Base-by-base conservation (phyloP, 2,888 invertebrate species). In the Neoitamus cyanurus region DNA sequence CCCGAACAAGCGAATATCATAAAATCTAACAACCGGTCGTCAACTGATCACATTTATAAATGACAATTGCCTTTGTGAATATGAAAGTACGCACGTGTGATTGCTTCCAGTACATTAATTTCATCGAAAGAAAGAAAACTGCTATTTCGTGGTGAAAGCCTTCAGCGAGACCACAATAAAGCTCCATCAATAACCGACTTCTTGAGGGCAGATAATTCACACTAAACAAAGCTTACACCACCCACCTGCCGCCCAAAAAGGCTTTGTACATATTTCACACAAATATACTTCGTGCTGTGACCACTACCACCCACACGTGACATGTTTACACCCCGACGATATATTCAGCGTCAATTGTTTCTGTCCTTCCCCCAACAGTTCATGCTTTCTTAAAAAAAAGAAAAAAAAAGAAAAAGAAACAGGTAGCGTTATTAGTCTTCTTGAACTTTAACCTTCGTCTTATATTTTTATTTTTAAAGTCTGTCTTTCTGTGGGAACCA, bases 301-400 rank as follows among this genome's bases (percentile, higher is more conserved):
- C 58, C 20, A 58, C 58, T 20, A 58, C 58, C 58, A 58, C 58
- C 58, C 58, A 58, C 58, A 58, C 58, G 58, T 58, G 58, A 58
- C 58, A 58, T 58, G 58, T 58, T 58, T 58, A 58, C 58, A 20
- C 58, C 42, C 20, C 15, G 58, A 20, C 58, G 58, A 25, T 58
- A 58, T 58, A 58, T 58, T 58, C 58, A 58, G 58, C 58, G 58
- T 58, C 58, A 58, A 58, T 58, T 58, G 58, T 58, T 58, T 58
- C 58, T 58, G 6, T 48, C 48, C 20, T 48, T 15, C 48, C 20
- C 58, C 58, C 7, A 3, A 25, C 25, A 15, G 58, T 3, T 20
- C 20, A 42, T 6, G 42, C 42, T 15, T 42, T 42, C 42, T 42
- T 42, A 15, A 42, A 5, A 31, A 31, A 31, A 31, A 31, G 31